phyloP scores from a whole-genome alignment of 2,797 vertebrate species.

The Sebastes matsubarae region DNA sequence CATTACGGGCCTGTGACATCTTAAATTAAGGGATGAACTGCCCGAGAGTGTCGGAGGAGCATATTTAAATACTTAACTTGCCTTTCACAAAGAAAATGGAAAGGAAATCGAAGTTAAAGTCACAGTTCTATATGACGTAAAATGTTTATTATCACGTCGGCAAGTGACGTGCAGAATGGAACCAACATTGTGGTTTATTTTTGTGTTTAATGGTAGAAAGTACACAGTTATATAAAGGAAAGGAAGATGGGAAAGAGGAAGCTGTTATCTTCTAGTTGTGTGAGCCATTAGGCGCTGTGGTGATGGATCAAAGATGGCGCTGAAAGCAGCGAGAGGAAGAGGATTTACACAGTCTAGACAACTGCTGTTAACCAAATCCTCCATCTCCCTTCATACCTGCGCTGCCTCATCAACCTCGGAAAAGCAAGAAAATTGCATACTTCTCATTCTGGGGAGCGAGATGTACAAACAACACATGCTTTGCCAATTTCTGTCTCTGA shows the following conservation, averaged over 20 bases:
- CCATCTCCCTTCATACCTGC: background rate
- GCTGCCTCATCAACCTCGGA: background rate
- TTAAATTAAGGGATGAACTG: conserved; percentile 1
- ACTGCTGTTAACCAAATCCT: conserved; percentile 14
- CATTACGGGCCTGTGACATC: background rate
- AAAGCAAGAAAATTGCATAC: background rate
- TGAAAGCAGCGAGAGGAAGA: background rate
- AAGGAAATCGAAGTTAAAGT: background rate
- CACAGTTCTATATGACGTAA: background rate
- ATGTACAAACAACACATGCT: background rate
- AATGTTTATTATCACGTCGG: background rate
- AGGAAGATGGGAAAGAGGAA: background rate
- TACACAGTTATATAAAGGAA: background rate
- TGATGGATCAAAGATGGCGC: background rate
- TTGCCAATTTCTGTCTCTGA: background rate
- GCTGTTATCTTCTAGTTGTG: background rate
- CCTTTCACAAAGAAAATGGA: background rate
- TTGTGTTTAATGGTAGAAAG: background rate
- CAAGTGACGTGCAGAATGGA: background rate
- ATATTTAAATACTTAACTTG: background rate
- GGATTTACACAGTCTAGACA: conserved; percentile 19
- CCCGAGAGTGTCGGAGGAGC: background rate
- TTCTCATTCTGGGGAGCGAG: background rate
- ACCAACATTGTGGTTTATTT: background rate
- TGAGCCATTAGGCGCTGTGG: background rate